phyloP scores from a whole-genome alignment of 2,113 vertebrate genomes.

The Coregonus clupeaformis region DNA sequence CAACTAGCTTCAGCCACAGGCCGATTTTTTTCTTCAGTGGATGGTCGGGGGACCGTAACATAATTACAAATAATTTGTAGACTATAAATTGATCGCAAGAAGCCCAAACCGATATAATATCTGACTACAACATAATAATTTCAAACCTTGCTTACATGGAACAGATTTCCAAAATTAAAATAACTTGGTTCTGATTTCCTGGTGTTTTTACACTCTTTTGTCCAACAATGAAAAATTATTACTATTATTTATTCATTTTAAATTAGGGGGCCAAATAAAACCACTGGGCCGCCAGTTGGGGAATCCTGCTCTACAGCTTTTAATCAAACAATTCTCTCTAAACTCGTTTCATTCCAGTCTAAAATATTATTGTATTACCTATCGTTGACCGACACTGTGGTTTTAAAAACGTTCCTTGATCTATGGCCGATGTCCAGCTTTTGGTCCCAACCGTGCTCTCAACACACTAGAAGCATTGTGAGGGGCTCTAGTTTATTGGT shows the following conservation, averaged over 20 bases:
- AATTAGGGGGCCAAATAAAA: too few relatives aligned
- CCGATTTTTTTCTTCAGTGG: too few relatives aligned
- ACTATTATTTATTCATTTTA: slow-evolving; percentile 2
- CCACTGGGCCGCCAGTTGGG: not conserved
- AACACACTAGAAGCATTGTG: slow-evolving; percentile 14
- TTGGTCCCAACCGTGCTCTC: slow-evolving; percentile 54
- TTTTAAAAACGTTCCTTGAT: slow-evolving; percentile 54
- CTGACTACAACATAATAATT: too few relatives aligned
- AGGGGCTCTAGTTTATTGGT: slow-evolving; percentile 39
- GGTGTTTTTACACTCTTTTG: too few relatives aligned
- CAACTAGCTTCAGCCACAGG: too few relatives aligned
- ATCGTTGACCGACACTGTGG: slow-evolving; percentile 5
- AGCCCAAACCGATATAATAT: too few relatives aligned
- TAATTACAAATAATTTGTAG: too few relatives aligned
- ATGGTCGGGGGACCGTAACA: too few relatives aligned
- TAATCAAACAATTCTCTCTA: slow-evolving; percentile 14
- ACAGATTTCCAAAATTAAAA: not conserved
- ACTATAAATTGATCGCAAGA: too few relatives aligned
- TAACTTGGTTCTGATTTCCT: slow-evolving; percentile 11
- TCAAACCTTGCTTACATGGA: too few relatives aligned
- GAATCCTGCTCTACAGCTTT: too few relatives aligned
- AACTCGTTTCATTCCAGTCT: slow-evolving; percentile 48
- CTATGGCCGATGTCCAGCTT: slow-evolving; percentile 29
- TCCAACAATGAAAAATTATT: slow-evolving; percentile 42
- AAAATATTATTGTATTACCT: slow-evolving; percentile 5